phyloP scores from a whole-genome alignment of 2,113 vertebrate genomes.

The Grammatotria lemairii region DNA sequence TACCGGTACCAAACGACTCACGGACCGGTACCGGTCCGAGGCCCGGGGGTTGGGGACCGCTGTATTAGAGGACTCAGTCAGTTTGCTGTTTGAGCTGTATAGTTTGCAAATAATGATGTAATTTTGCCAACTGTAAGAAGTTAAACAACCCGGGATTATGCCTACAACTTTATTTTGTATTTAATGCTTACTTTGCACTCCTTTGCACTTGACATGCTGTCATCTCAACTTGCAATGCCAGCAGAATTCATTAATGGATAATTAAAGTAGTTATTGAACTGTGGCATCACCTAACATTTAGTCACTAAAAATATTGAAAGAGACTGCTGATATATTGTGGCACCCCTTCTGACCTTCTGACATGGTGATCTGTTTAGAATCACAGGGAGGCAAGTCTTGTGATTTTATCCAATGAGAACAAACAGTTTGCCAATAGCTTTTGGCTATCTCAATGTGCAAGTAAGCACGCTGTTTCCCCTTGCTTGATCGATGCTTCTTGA shows the following conservation, averaged over 20 bases:
- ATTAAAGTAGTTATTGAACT: background rate
- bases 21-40: no score
- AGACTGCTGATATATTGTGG: conserved; percentile 26
- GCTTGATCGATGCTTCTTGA: conserved; percentile 54
- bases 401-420: conserved; percentile 58
- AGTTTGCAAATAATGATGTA: background rate
- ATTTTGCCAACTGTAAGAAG: background rate
- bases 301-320: conserved; percentile 15
- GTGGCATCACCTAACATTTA: background rate
- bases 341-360: conserved; percentile 39
- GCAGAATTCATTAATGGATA: background rate
- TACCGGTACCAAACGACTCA: no score
- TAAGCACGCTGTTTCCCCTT: conserved; percentile 42
- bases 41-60: no score
- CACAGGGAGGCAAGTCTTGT: conserved; percentile 33
- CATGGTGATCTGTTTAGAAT: conserved; percentile 37
- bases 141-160: background rate
- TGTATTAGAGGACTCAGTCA: background rate
- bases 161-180: background rate
- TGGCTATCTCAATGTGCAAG: conserved; percentile 54
- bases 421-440: conserved; percentile 58
- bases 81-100: background rate
- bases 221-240: background rate
- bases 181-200: background rate
- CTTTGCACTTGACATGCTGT: background rate